Evolutionary conservation across 2,888 invertebrate species (phyloP).

Genomic region (Hirudinaria manillensis): DNA sequence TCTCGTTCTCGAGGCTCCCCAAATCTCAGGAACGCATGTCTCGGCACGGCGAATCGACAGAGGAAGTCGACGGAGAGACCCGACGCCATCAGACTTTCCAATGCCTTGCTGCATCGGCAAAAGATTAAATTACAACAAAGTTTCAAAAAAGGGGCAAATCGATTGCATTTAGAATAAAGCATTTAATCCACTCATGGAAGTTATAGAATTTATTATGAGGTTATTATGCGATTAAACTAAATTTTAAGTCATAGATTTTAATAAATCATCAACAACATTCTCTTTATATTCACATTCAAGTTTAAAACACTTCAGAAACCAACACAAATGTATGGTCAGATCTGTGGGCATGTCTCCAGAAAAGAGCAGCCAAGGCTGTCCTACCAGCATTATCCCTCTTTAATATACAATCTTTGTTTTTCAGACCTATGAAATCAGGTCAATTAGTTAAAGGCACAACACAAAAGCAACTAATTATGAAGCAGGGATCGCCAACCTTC

Average conservation of each 20-base stretch:
- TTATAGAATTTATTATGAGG: no score
- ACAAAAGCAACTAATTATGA: no score
- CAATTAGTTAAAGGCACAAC: not conserved
- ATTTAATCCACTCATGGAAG: no score
- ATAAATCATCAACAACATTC: no score
- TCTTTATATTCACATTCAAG: no score
- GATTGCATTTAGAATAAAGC: no score
- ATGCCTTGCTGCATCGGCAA: constrained; percentile 27
- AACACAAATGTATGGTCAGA: not conserved
- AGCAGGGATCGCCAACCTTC: no score
- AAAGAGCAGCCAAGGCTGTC: constrained; percentile 51
- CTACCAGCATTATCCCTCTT: constrained; percentile 51
- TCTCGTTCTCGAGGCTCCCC: not conserved
- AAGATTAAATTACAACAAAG: no score
- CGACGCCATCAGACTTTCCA: not conserved
- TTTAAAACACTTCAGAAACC: not conserved
- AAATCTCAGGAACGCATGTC: not conserved
- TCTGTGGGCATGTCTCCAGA: constrained; percentile 35
- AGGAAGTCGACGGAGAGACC: constrained; percentile 18
- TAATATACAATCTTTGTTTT: not conserved
- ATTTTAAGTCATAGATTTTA: no score
- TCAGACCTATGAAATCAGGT: not conserved
- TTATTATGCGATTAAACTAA: no score
- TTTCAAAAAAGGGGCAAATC: no score
- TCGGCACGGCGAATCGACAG: constrained; percentile 14